These are phyloP conservation scores for Macrobrachium nipponense DNA, from an alignment of 1,140 invertebrate genomes.

Conservation along the genomic window DNA sequence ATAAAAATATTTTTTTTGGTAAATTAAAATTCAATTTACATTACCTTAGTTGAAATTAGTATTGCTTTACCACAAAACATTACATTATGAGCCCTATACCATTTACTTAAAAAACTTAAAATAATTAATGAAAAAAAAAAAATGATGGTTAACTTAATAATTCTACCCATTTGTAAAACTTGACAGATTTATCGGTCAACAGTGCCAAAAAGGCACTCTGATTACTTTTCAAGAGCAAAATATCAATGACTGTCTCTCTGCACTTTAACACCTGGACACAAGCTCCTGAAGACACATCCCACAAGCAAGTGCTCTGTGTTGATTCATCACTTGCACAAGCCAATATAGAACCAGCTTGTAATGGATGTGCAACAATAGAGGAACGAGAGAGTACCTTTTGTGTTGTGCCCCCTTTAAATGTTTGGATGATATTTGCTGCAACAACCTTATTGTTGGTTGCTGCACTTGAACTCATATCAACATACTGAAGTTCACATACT, in stretches of 20 bases:
- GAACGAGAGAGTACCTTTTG: constrained; percentile 76
- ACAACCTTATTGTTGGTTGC: background rate
- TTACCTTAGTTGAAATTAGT: no score
- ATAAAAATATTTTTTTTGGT: no score
- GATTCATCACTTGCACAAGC: constrained; percentile 79
- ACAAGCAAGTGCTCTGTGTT: constrained; percentile 74
- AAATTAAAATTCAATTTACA: no score
- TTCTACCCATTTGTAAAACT: constrained; percentile 73
- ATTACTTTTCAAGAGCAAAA: constrained; percentile 73
- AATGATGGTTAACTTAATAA: background rate
- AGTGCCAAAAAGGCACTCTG: constrained; percentile 74
- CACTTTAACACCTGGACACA: constrained; percentile 73
- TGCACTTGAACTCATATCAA: constrained; percentile 16
- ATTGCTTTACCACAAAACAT: no score
- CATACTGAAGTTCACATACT: constrained; percentile 70
- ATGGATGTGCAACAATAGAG: constrained; percentile 72
- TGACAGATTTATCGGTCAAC: constrained; percentile 76
- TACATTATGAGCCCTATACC: no score
- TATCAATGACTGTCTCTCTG: constrained; percentile 76
- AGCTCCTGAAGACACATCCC: constrained; percentile 76
- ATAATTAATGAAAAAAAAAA: background rate
- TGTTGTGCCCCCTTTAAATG: constrained; percentile 74
- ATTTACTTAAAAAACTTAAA: background rate
- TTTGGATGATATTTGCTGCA: constrained; percentile 71
- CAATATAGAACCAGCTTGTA: constrained; percentile 67